Percentiles rank a stretch among this genome's conserved stretches.
Evolutionary conservation across 2,888 invertebrate genomes (phyloP).

Genomic region (Laothoe populi): DNA sequence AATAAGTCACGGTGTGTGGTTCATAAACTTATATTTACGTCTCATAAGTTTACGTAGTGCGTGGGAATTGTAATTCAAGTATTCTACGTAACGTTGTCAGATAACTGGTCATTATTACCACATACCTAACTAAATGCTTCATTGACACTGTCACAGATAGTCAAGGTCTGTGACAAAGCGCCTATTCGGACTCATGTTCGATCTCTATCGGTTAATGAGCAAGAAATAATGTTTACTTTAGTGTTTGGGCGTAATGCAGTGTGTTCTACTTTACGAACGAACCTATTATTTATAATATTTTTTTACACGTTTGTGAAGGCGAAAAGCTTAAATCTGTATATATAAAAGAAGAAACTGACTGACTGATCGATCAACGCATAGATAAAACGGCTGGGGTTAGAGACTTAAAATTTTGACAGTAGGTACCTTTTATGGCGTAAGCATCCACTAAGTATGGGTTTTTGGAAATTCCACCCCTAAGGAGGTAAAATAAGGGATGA

Average conservation of each 20-base stretch:
- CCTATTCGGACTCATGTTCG: conserved; percentile 42
- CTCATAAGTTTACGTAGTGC: neutral
- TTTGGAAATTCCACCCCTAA: too few species aligned
- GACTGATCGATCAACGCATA: too few species aligned
- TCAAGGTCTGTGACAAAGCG: conserved; percentile 64
- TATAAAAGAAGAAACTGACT: too few species aligned
- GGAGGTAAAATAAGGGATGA: too few species aligned
- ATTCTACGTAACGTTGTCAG: conserved; percentile 20
- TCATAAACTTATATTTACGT: neutral
- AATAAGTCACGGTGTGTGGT: neutral
- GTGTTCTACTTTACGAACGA: neutral
- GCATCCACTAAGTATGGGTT: too few species aligned
- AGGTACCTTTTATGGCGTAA: too few species aligned
- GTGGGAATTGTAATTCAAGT: conserved; percentile 30
- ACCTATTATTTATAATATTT: conserved; percentile 15
- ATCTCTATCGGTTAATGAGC: conserved; percentile 61
- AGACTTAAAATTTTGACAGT: too few species aligned
- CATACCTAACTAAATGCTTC: conserved; percentile 26
- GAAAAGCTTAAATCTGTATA: neutral
- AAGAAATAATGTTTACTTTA: conserved; percentile 42
- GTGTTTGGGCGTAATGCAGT: conserved; percentile 7
- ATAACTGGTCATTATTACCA: conserved; percentile 24
- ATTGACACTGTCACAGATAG: conserved; percentile 36
- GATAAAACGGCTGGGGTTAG: too few species aligned
- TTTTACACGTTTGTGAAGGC: neutral